phyloP scores from a whole-genome alignment of 2,888 invertebrate genomes.

The Opisthograptis luteolata region DNA sequence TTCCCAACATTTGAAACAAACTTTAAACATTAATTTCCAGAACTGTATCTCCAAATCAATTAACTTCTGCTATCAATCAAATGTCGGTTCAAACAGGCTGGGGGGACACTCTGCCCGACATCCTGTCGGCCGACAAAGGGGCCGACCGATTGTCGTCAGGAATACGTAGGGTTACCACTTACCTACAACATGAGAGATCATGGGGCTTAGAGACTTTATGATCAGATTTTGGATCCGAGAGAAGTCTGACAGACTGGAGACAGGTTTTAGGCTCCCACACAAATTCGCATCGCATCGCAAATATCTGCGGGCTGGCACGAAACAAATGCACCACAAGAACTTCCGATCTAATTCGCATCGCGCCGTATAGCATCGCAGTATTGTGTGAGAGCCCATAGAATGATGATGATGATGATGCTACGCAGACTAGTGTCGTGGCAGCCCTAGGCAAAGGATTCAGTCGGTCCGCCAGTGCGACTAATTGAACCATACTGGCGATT shows the following conservation, averaged over 20 bases:
- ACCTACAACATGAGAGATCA: too few species aligned
- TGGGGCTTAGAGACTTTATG: too few species aligned
- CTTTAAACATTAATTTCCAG: conserved; percentile 1
- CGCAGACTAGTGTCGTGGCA: background rate
- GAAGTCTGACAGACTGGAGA: too few species aligned
- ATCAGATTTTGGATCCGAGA: too few species aligned
- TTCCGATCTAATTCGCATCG: too few species aligned
- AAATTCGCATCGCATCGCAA: too few species aligned
- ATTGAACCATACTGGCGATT: conserved; percentile 29
- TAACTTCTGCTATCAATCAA: conserved; percentile 14
- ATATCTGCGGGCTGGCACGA: too few species aligned
- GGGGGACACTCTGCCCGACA: background rate
- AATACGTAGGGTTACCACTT: conserved; percentile 2
- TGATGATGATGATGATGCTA: background rate
- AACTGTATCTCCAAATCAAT: conserved; percentile 11
- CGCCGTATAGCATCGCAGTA: too few species aligned
- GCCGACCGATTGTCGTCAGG: conserved; percentile 5
- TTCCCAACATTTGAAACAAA: background rate
- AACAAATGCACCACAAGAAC: too few species aligned
- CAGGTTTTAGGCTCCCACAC: too few species aligned
- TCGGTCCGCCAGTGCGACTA: conserved; percentile 15
- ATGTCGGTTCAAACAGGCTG: conserved; percentile 2
- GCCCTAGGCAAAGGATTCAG: conserved; percentile 1
- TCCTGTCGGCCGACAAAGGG: conserved; percentile 5
- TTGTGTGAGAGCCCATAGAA: too few species aligned